Conservation (phyloP, 1,140 invertebrate genomes). For the Drosophila pruinosa region DNA sequence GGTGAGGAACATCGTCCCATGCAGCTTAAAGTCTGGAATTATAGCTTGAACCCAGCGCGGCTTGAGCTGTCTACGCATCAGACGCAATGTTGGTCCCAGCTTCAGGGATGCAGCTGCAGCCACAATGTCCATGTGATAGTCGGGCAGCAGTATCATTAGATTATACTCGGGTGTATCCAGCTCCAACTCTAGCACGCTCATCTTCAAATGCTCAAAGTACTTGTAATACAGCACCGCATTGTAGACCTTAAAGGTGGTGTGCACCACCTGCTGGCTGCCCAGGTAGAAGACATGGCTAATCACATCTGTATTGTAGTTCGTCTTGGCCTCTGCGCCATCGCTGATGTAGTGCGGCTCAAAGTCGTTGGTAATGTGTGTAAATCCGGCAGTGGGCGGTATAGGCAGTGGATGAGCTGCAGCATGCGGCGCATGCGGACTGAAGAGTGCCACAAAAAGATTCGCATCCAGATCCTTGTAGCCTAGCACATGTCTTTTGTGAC, state of each 20-base stretch:
- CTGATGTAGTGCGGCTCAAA: slow-evolving; percentile 62
- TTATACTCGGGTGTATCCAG: slow-evolving; percentile 88
- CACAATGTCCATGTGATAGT: slow-evolving; percentile 83
- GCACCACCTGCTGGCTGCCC: slow-evolving; percentile 72
- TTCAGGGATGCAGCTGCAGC: slow-evolving; percentile 76
- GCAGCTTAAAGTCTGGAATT: slow-evolving; percentile 90
- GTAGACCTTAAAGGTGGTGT: slow-evolving; percentile 86
- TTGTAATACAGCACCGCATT: slow-evolving; percentile 89
- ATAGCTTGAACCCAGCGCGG: slow-evolving; percentile 88
- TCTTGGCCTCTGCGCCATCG: slow-evolving; percentile 51
- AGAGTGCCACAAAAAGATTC: slow-evolving; percentile 69
- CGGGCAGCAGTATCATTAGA: slow-evolving; percentile 85
- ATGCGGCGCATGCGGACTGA: slow-evolving; percentile 54
- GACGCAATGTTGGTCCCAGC: slow-evolving; percentile 84
- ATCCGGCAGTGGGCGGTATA: slow-evolving; percentile 37
- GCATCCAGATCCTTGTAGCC: slow-evolving; percentile 72
- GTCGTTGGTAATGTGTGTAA: slow-evolving; percentile 64
- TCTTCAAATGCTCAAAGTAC: slow-evolving; percentile 88
- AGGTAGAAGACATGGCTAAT: slow-evolving; percentile 81
- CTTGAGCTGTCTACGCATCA: slow-evolving; percentile 87
- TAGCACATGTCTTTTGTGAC: slow-evolving; percentile 61
- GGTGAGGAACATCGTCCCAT: slow-evolving; percentile 90
- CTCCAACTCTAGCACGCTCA: slow-evolving; percentile 89
- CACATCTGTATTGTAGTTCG: slow-evolving; percentile 77
- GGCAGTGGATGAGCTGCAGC: slow-evolving; percentile 37